These are phyloP conservation scores for Drosophila tanythrix DNA, from an alignment of 2,888 invertebrate species.

Conservation along the genomic window DNA sequence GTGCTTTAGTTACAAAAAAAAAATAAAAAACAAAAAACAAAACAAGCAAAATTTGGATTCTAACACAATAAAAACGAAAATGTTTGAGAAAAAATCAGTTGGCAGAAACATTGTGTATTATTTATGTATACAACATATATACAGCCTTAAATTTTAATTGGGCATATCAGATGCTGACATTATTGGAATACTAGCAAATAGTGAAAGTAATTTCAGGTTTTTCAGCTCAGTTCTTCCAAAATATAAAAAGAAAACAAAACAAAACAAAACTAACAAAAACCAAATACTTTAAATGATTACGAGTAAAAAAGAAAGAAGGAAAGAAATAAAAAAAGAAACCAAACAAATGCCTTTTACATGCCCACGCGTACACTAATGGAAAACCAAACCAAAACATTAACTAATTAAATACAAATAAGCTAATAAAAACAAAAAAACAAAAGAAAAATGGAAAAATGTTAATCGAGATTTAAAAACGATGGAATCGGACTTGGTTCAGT, in stretches of 20 bases:
- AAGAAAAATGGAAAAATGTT: constrained; percentile 26
- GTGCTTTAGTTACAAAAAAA: constrained; percentile 62
- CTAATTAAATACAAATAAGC: constrained; percentile 32
- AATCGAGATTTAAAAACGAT: constrained; percentile 37
- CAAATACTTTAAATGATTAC: constrained; percentile 34
- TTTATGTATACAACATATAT: constrained; percentile 10
- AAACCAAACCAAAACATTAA: constrained; percentile 28
- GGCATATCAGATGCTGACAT: constrained; percentile 54
- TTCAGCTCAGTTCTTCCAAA: constrained; percentile 73
- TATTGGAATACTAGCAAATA: constrained; percentile 48
- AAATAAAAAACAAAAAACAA: background rate
- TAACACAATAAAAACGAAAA: constrained; percentile 50
- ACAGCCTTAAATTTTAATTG: constrained; percentile 49
- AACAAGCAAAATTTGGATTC: constrained; percentile 15
- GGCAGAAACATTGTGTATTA: constrained; percentile 16
- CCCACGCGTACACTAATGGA: constrained; percentile 76
- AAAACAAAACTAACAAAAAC: constrained; percentile 22
- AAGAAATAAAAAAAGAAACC: constrained; percentile 56
- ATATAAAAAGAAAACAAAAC: constrained; percentile 10
- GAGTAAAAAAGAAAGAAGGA: constrained; percentile 10
- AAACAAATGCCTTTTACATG: constrained; percentile 82
- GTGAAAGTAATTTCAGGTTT: constrained; percentile 66
- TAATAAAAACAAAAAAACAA: background rate
- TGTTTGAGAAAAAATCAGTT: constrained; percentile 33
- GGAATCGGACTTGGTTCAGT: constrained; percentile 31